Evolutionary conservation across 2,113 vertebrate species (phyloP).

Genomic region (Recurvirostra avosetta): DNA sequence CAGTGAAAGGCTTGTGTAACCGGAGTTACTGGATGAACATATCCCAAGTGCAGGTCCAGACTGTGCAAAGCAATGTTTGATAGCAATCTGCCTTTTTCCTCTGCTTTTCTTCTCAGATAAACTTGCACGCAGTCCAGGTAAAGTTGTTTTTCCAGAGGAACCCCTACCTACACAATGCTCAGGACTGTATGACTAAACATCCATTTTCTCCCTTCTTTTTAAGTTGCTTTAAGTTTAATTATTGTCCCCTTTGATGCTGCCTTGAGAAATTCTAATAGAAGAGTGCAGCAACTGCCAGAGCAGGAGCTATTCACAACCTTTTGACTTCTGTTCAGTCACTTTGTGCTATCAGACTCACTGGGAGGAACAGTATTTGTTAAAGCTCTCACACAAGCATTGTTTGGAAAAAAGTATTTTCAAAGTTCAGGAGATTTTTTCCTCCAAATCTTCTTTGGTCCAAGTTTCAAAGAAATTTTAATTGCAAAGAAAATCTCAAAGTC

Average conservation of each 20-base stretch:
- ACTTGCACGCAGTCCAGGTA: neutral
- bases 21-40: neutral
- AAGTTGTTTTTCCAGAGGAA: neutral
- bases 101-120: neutral
- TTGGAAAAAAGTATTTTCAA: constrained; percentile 60
- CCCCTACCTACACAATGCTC: neutral
- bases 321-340: neutral
- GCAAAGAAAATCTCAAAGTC: constrained; percentile 76
- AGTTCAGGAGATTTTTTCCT: constrained; percentile 63
- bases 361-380: constrained; percentile 50
- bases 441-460: constrained; percentile 73
- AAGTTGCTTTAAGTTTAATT: constrained; percentile 10
- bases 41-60: neutral
- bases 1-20: neutral
- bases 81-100: neutral
- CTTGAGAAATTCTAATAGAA: neutral
- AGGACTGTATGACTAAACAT: neutral
- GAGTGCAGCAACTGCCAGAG: neutral
- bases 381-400: constrained; percentile 52
- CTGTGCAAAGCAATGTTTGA: neutral
- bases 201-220: neutral
- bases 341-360: neutral
- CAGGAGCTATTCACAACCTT: neutral
- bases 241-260: neutral
- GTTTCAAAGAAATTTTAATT: constrained; percentile 84